Percentiles rank a stretch among this genome's conserved stretches.
These are phyloP conservation scores for Hypena proboscidalis DNA, from an alignment of 2,888 invertebrate species.

Conservation along the genomic window DNA sequence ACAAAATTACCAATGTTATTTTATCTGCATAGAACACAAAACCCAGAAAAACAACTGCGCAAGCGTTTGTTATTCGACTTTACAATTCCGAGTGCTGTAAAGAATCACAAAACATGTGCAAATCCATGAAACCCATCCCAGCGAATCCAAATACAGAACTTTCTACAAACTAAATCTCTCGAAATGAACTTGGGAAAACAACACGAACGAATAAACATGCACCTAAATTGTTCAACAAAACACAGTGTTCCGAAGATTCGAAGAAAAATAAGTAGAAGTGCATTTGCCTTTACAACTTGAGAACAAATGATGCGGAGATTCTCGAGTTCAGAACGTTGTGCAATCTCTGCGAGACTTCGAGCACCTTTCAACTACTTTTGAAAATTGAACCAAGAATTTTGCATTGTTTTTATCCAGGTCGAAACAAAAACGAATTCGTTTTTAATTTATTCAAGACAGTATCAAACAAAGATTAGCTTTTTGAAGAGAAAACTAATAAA, in stretches of 20 bases:
- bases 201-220: conserved; percentile 8
- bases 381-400: conserved; percentile 15
- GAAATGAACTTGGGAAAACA: not conserved
- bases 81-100: not conserved
- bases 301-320: conserved; percentile 39
- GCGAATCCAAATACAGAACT: not conserved
- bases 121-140: not conserved
- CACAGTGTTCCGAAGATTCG: conserved; percentile 12
- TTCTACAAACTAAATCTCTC: not conserved
- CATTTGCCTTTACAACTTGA: conserved; percentile 41
- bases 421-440: too few species aligned
- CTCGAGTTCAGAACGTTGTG: conserved; percentile 28
- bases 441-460: too few species aligned
- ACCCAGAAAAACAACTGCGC: too few species aligned
- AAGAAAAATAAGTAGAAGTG: conserved; percentile 33
- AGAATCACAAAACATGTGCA: not conserved
- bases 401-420: not conserved
- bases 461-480: too few species aligned
- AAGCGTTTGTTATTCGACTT: too few species aligned
- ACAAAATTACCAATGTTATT: too few species aligned
- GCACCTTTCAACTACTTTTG: conserved; percentile 28
- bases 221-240: conserved; percentile 24
- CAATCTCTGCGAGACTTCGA: conserved; percentile 28
- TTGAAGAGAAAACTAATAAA: too few species aligned
- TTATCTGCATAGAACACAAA: too few species aligned